Evolutionary conservation across 2,113 vertebrate genomes (phyloP).

Genomic region (Sinocyclocheilus grahami): DNA sequence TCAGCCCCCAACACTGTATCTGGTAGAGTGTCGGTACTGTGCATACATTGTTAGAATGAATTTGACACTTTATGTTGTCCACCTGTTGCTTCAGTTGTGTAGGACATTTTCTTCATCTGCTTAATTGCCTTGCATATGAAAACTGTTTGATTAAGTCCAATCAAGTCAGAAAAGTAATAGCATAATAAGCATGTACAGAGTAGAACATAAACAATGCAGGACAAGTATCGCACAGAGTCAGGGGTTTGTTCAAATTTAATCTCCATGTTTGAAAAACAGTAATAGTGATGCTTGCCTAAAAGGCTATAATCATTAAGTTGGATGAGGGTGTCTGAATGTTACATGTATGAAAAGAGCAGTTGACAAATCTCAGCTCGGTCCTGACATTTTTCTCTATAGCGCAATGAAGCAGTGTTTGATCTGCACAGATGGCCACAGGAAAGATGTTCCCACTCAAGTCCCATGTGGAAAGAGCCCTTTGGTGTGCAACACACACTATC

Average conservation of each 20-base stretch:
- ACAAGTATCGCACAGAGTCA: neutral
- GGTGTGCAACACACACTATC: conserved; percentile 6
- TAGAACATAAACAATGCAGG: neutral
- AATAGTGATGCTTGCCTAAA: neutral
- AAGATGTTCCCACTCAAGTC: neutral
- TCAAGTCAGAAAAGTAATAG: neutral
- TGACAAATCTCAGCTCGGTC: conserved; percentile 3
- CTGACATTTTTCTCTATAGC: neutral
- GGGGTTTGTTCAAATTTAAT: neutral
- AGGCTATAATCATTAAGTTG: neutral
- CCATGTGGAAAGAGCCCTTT: neutral
- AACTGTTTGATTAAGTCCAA: neutral
- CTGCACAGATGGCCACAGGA: conserved; percentile 27
- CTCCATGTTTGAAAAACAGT: neutral
- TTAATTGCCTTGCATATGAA: too few relatives aligned
- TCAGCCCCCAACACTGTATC: too few relatives aligned
- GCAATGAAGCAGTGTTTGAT: neutral
- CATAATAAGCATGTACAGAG: neutral
- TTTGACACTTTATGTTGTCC: too few relatives aligned
- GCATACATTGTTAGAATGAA: too few relatives aligned
- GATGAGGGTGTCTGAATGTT: neutral
- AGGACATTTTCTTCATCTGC: too few relatives aligned
- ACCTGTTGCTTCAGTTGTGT: too few relatives aligned
- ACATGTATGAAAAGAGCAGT: neutral
- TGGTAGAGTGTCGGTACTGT: too few relatives aligned